Base-by-base conservation (phyloP, 2,797 vertebrate genomes). In the Lithobates pipiens region DNA sequence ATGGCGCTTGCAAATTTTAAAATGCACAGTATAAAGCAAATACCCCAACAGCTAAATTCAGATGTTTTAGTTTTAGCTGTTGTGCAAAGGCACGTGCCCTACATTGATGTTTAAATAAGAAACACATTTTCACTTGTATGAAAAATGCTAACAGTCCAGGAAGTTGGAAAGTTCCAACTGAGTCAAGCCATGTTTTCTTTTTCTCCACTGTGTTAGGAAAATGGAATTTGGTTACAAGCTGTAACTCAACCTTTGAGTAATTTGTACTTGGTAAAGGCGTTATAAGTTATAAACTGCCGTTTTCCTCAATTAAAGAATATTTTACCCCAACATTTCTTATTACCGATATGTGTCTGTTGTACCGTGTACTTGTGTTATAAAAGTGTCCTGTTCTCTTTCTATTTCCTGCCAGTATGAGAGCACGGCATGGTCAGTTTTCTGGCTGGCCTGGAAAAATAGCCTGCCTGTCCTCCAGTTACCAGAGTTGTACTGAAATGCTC, bases 51-150 rank as follows among this genome's bases (percentile, higher is more conserved):
- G 57, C 5, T 16, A 42, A 13, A 65, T 63, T 13, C 18, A 72
- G 25, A 63, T 82, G 46, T 63, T 65, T 44, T 63, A 44, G 46
- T 25, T 39, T 29, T 42, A 72, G 50, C 79, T 18, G 68, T 63
- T 39, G 34, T 69, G 16, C 79, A 72, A 21, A 72, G 44, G 32
- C 16, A 18, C 34, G 9, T 63, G 70, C 39, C 39, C 34, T n/a
- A 63, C 69, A 46, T 32, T 46, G 23, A 54, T 2, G 78, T 18
- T 54, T 71, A 73, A 82, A 82, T 82, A 50, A 44, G 80, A 82
- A 74, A 73, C 70, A 82, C 39, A 74, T 74, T 27, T 63, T 73
- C 39, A 61, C 50, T 42, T 69, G 61, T 32, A 36, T 61, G 70
- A 73, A 6, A 15, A 81, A 27, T 2, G 32, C 16, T 42, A 18